These are phyloP conservation scores for Xestia sexstrigata DNA, from an alignment of 2,888 invertebrate genomes.

Conservation along the genomic window DNA sequence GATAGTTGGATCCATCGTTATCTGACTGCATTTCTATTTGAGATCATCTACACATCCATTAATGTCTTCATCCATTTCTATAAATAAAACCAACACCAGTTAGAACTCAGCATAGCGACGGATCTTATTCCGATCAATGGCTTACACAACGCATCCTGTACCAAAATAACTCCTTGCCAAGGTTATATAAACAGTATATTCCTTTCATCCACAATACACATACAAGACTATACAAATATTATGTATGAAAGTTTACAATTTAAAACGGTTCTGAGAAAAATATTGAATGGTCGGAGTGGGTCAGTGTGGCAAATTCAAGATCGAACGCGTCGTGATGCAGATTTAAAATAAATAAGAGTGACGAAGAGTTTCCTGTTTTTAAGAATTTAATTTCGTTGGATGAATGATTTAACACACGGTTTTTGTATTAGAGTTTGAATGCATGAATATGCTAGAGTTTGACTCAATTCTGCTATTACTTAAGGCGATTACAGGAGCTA, in stretches of 20 bases:
- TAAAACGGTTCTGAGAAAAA: slow-evolving; percentile 22
- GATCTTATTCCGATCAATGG: slow-evolving; percentile 15
- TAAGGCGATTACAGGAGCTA: too few relatives aligned
- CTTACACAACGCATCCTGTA: slow-evolving; percentile 50
- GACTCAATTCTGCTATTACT: too few relatives aligned
- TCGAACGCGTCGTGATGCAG: not conserved
- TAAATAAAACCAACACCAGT: slow-evolving; percentile 10
- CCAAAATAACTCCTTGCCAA: slow-evolving; percentile 42
- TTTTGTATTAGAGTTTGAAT: not conserved
- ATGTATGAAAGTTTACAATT: slow-evolving; percentile 28
- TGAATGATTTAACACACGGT: not conserved
- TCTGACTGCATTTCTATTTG: not conserved
- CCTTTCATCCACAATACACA: slow-evolving; percentile 48
- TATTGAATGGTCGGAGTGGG: slow-evolving; percentile 13
- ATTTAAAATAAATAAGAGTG: slow-evolving; percentile 1
- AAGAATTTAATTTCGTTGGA: not conserved
- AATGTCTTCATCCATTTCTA: slow-evolving; percentile 26
- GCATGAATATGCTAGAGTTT: not conserved
- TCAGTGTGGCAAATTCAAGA: slow-evolving; percentile 29
- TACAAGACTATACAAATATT: slow-evolving; percentile 41
- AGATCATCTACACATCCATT: not conserved
- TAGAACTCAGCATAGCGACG: slow-evolving; percentile 14
- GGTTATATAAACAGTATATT: slow-evolving; percentile 45
- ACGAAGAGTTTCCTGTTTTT: slow-evolving; percentile 3
- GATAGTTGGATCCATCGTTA: not conserved